Conservation (phyloP, 2,113 vertebrate genomes). For the Leuciscus idus region DNA sequence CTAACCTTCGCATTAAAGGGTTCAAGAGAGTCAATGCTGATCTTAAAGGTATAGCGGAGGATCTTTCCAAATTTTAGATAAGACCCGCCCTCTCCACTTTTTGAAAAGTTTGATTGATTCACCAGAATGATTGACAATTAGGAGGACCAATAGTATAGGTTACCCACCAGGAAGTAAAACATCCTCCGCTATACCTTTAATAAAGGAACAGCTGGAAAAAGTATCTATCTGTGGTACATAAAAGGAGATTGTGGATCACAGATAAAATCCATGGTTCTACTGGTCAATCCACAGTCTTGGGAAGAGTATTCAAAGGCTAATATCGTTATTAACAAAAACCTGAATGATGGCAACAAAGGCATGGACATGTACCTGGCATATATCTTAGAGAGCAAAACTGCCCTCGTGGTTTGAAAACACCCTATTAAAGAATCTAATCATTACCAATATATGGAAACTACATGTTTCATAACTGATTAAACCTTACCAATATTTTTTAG, state of each 20-base stretch:
- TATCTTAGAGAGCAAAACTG: no score
- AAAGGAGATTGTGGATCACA: background rate
- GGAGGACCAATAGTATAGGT: no score
- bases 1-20: background rate
- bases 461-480: no score
- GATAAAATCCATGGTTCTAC: slow-evolving; percentile 1
- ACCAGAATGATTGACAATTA: no score
- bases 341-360: slow-evolving; percentile 27
- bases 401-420: no score
- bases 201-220: background rate
- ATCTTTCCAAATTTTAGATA: no score
- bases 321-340: slow-evolving; percentile 16
- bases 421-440: background rate
- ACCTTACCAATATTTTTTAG: no score
- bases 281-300: background rate
- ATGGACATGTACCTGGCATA: background rate
- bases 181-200: no score
- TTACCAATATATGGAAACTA: background rate
- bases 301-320: background rate
- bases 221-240: background rate
- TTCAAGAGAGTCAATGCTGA: background rate
- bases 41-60: no score
- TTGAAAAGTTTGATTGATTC: no score
- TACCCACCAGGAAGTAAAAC: no score
- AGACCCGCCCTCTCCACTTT: no score